Percentiles rank a stretch among this genome's conserved stretches.
phyloP scores from a whole-genome alignment of 92 coral and sea anemone genomes.

The Phenganax subtilis region DNA sequence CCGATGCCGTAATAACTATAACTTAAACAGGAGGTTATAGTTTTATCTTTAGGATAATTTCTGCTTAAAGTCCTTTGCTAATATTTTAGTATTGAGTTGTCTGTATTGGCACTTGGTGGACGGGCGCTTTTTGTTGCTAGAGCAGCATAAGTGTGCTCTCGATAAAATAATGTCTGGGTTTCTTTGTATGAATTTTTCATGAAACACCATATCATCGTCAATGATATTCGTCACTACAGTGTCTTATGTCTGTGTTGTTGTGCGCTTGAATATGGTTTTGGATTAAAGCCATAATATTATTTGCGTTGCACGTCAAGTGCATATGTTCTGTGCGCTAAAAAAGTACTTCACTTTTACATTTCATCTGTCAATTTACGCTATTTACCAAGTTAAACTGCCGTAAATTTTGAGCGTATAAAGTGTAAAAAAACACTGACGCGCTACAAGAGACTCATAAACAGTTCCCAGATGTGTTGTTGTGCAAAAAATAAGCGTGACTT shows the following conservation, averaged over 20 bases:
- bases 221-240: not conserved
- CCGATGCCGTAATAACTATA: not conserved
- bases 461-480: not conserved
- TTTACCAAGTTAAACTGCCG: not conserved
- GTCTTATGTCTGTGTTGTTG: not conserved
- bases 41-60: not conserved
- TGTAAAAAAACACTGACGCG: not conserved
- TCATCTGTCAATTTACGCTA: not conserved
- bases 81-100: not conserved
- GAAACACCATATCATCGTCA: not conserved
- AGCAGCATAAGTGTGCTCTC: slow-evolving; percentile 7
- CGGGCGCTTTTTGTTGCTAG: not conserved
- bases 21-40: not conserved
- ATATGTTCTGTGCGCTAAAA: slow-evolving; percentile 4
- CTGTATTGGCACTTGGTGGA: not conserved
- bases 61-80: not conserved
- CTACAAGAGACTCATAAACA: not conserved
- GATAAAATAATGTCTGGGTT: not conserved
- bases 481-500: not conserved
- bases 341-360: slow-evolving; percentile 16
- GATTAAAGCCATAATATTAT: not conserved
- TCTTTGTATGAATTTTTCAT: slow-evolving; percentile 5
- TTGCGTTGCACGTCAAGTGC: not conserved
- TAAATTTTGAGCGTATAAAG: not conserved
- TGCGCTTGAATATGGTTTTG: not conserved